Evolutionary conservation across 2,888 invertebrate species (phyloP).

Genomic region (Stramonita haemastoma): DNA sequence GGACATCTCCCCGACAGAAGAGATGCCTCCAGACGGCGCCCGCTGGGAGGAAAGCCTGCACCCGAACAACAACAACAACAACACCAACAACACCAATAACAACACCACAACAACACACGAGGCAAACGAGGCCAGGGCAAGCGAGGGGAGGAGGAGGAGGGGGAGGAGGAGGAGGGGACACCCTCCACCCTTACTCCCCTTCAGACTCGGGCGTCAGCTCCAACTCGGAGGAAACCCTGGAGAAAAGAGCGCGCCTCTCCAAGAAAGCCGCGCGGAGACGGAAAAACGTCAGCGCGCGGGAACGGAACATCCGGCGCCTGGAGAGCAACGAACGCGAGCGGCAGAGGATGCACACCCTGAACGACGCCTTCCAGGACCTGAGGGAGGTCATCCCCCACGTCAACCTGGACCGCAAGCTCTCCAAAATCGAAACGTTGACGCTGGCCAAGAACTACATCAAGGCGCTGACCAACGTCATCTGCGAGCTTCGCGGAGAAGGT

Average conservation of each 20-base stretch:
- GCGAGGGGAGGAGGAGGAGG: conserved; percentile 45
- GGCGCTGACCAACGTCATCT: conserved; percentile 91
- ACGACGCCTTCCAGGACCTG: conserved; percentile 92
- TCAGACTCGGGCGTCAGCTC: conserved; percentile 16
- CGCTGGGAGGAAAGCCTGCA: conserved; percentile 25
- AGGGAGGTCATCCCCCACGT: conserved; percentile 92
- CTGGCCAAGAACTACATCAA: conserved; percentile 93
- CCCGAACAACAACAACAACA: not conserved
- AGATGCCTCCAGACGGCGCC: conserved; percentile 31
- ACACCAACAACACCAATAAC: too few species aligned
- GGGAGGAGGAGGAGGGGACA: not conserved
- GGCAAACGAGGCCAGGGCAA: conserved; percentile 52
- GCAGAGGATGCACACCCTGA: conserved; percentile 94
- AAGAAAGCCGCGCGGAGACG: conserved; percentile 78
- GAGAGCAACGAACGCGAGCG: conserved; percentile 94
- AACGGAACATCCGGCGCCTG: conserved; percentile 89
- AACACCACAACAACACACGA: conserved; percentile 24
- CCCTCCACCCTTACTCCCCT: not conserved
- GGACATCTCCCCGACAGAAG: conserved; percentile 41
- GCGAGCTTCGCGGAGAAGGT: conserved; percentile 87
- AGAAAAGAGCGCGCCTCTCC: conserved; percentile 66
- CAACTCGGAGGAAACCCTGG: conserved; percentile 15
- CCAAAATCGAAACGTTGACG: conserved; percentile 92
- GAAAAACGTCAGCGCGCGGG: conserved; percentile 88
- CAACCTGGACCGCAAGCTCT: conserved; percentile 88